Base-by-base conservation (phyloP, 1,140 invertebrate genomes). In the Drosophila takahashii region DNA sequence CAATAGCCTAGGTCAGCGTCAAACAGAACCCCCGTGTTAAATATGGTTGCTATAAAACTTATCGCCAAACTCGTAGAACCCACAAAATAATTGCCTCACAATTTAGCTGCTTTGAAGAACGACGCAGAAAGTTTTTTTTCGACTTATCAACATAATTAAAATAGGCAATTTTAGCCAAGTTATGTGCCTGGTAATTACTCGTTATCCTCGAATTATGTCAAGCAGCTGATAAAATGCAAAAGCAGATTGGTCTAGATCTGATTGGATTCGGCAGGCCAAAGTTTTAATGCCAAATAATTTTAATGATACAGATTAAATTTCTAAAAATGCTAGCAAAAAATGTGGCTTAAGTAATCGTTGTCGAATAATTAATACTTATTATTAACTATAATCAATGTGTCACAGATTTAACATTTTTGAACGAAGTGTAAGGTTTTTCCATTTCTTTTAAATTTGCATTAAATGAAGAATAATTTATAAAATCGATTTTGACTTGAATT, bases 1-100 rank as follows among this genome's bases (percentile, higher is more conserved):
- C 39, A 58, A 66, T 85, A 61, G 72, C 45, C 72, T 85, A 84
- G 81, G 81, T 84, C 81, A 84, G 81, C 81, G 44, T 77, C 81
- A 56, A 85, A 79, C 26, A 47, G 37, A 22, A 48, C 18, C 45
- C 8, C 54, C 39, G 39, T 29, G 32, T 15, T 11, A 34, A 34
- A 42, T 29, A 10, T 32, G 36, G 26, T 2, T 32, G 9, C 13
- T 16, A 27, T 73, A 61, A 52, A 73, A 10, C 15, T 69, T 72
- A 71, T 72, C 69, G 34, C 50, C n/a, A 8, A 32, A 18, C 10
- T 36, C 13, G 51, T 60, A 64, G 29, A 45, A 27, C n/a, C 13
- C 11, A n/a, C 39, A 36, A 67, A 16, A 7, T 13, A 48, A 70
- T 70, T 70, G 44, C 41, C 66, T 37, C 62, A 69, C 64, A 54